Percentiles rank a stretch among this genome's conserved stretches.
Evolutionary conservation across 2,113 vertebrate genomes (phyloP).

Genomic region (Piaya cayana): DNA sequence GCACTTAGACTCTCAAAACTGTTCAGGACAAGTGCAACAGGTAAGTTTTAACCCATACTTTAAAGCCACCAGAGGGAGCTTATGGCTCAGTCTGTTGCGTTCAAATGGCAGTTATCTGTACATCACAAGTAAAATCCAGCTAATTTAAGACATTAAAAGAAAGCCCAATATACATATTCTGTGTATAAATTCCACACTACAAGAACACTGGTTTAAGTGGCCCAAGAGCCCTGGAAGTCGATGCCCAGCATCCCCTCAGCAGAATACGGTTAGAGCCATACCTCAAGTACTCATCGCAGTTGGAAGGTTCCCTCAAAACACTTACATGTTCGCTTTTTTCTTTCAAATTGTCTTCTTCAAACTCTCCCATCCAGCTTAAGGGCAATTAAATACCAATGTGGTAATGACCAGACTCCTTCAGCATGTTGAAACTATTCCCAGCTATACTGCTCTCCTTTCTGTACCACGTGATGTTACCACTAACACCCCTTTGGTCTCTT

Average conservation of each 20-base stretch:
- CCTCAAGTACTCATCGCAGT: rapidly evolving
- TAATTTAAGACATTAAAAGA: neutral
- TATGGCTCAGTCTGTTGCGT: neutral
- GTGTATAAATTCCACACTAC: neutral
- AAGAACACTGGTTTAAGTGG: neutral
- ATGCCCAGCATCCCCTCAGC: neutral
- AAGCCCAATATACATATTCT: neutral
- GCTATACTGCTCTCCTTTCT: neutral
- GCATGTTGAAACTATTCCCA: neutral
- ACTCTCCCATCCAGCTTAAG: neutral
- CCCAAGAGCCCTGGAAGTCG: rapidly evolving
- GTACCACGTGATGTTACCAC: neutral
- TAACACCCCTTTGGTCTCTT: neutral
- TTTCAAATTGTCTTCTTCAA: neutral
- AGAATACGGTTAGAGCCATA: neutral
- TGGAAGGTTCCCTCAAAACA: neutral
- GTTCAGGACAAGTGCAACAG: neutral
- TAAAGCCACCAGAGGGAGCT: constrained; percentile 29
- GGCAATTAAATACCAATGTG: neutral
- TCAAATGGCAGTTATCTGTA: rapidly evolving
- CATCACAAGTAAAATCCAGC: neutral
- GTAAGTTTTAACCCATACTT: neutral
- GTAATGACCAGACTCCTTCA: neutral
- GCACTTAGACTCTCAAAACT: neutral
- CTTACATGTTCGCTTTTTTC: rapidly evolving